These are phyloP conservation scores for Embidobia sp. DNA, from an alignment of 2,888 invertebrate species.

Conservation along the genomic window DNA sequence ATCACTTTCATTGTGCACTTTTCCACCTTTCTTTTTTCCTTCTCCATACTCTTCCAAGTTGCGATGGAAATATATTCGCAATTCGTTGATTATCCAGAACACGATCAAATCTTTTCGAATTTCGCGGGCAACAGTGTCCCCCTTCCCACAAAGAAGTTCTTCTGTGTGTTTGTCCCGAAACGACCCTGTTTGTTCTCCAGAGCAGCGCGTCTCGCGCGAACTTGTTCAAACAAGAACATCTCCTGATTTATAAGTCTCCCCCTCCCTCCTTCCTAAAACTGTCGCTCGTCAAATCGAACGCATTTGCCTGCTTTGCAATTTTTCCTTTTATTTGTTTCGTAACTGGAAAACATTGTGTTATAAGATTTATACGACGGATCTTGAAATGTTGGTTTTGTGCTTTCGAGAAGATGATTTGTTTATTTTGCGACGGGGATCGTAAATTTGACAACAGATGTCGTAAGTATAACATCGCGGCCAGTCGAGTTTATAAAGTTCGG, in stretches of 20 bases:
- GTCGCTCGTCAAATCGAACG: constrained; percentile 50
- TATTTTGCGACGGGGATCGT: constrained; percentile 32
- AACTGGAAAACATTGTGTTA: constrained; percentile 49
- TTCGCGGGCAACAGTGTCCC: constrained; percentile 24
- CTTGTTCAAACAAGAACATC: constrained; percentile 61
- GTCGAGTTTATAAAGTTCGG: too few species aligned
- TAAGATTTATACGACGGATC: constrained; percentile 52
- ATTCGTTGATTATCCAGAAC: too few species aligned
- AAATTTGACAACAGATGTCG: constrained; percentile 20
- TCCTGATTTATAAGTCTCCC: constrained; percentile 50
- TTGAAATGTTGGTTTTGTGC: constrained; percentile 48
- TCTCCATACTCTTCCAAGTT: too few species aligned
- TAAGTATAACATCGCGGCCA: neutral
- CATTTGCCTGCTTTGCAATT: constrained; percentile 49
- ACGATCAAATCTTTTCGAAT: constrained; percentile 11
- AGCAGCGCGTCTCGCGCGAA: constrained; percentile 50
- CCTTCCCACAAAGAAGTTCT: too few species aligned
- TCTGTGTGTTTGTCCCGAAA: constrained; percentile 30
- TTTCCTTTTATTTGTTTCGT: constrained; percentile 57
- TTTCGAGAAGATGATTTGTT: constrained; percentile 28
- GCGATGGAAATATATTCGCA: too few species aligned
- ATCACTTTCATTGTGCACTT: too few species aligned
- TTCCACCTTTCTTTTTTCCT: neutral
- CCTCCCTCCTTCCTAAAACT: constrained; percentile 16
- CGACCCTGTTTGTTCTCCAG: constrained; percentile 54